These are phyloP conservation scores for Parnassius smintheus DNA, from an alignment of 2,888 invertebrate species.

Conservation along the genomic window DNA sequence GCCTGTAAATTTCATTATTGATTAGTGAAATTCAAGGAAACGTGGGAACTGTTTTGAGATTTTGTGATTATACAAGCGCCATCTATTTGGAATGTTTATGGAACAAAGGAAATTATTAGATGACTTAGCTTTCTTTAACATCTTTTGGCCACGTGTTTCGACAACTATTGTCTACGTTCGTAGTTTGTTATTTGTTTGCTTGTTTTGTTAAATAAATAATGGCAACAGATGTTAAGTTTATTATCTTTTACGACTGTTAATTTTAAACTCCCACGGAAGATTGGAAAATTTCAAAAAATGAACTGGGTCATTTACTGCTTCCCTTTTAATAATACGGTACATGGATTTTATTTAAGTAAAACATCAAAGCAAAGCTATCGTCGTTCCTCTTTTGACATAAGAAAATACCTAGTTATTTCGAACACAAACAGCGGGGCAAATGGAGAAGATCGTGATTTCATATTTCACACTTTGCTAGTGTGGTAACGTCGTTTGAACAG, in stretches of 20 bases:
- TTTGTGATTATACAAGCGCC: constrained; percentile 48
- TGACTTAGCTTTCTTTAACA: constrained; percentile 50
- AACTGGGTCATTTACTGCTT: constrained; percentile 52
- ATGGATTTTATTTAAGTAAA: constrained; percentile 54
- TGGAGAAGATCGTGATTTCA: constrained; percentile 77
- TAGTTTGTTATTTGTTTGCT: constrained; percentile 43
- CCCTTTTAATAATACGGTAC: constrained; percentile 47
- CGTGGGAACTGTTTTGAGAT: constrained; percentile 63
- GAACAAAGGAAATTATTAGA: constrained; percentile 67
- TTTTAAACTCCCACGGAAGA: constrained; percentile 22
- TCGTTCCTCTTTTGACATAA: constrained; percentile 64
- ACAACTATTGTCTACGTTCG: constrained; percentile 52
- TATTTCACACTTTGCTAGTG: constrained; percentile 78
- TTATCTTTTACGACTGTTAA: constrained; percentile 47
- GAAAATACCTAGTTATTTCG: constrained; percentile 66
- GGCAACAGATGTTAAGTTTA: constrained; percentile 61
- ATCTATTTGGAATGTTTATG: constrained; percentile 60
- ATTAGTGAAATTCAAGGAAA: constrained; percentile 64
- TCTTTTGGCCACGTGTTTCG: constrained; percentile 54
- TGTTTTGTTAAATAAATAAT: constrained; percentile 41
- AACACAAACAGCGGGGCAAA: constrained; percentile 73
- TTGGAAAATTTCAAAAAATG: constrained; percentile 45
- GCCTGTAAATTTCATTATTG: constrained; percentile 67
- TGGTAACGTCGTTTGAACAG: constrained; percentile 65
- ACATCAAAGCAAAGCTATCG: constrained; percentile 55